Base-by-base conservation (phyloP, 2,888 invertebrate species). In the Drosophila demipolita region DNA sequence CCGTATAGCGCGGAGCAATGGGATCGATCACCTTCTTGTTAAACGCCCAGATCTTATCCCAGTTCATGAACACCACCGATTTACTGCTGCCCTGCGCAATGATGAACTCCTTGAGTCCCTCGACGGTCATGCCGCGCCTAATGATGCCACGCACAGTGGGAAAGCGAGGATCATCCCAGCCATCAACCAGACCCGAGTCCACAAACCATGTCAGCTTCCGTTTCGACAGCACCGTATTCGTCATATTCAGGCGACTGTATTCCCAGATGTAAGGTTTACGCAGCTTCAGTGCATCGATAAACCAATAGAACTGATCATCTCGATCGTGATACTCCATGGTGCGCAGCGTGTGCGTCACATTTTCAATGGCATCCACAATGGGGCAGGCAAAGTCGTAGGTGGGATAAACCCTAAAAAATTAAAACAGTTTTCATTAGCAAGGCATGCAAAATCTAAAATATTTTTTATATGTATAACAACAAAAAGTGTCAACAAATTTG, bases 301-400 rank as follows among this genome's bases (percentile, higher is more conserved):
- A 97, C 99, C 99, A 99, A 93, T 97, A 98, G 94, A 98, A 99
- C 94, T 99, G 99, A 40, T 97, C 97, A 93, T 99, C 99, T 33
- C 99, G 94, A 93, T 99, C 99, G 91, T 98, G 98, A 93, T 99
- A 99, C 94, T 99, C 99, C 94, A 98, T 99, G 0, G 99, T 99
- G 57, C 99, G 95, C 60, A 99, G 94, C 0, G 99, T 98, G 92
- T 99, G 99, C 0, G 99, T 99, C 23, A 99, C 99, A 63, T 97
- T 97, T 94, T 99, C 99, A 58, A 99, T 95, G 20, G 98, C 96
- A 93, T 99, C 99, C 58, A 99, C 99, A 91, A 99, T 99, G 0
- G 99, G 99, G 92, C 99, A 99, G 1, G 99, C 99, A 94, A 99
- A 99, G 94, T 99, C 99, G 91, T 99, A 99, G 0, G 99, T 99